Percentiles rank a stretch among this genome's conserved stretches.
These are phyloP conservation scores for Mesoligia furuncula DNA, from an alignment of 2,888 invertebrate genomes.

Conservation along the genomic window DNA sequence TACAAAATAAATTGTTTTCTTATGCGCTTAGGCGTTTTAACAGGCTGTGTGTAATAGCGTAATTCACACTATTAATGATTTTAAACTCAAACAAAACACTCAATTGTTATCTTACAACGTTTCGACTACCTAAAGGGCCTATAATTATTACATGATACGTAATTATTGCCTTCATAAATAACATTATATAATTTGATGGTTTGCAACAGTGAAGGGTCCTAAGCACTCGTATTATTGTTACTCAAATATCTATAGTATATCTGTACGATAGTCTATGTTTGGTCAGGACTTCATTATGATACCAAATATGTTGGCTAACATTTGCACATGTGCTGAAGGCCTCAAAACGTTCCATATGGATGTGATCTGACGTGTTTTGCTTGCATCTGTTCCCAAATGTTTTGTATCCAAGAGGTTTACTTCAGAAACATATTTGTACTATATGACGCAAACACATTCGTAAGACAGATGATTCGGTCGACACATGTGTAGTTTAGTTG, in stretches of 20 bases:
- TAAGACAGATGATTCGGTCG: conserved; percentile 62
- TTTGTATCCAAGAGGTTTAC: conserved; percentile 59
- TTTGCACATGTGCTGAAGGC: conserved; percentile 53
- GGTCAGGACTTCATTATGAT: conserved; percentile 20
- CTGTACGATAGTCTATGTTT: neutral
- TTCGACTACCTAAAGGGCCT: conserved; percentile 41
- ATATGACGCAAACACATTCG: conserved; percentile 63
- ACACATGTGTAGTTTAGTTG: conserved; percentile 61
- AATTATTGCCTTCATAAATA: conserved; percentile 38
- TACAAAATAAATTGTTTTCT: conserved; percentile 15
- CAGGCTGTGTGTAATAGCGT: conserved; percentile 42
- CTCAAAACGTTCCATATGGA: conserved; percentile 39
- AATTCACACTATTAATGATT: conserved; percentile 59
- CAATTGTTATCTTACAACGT: conserved; percentile 51
- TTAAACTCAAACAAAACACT: conserved; percentile 61
- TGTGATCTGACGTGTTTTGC: conserved; percentile 47
- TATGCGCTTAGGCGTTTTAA: conserved; percentile 22
- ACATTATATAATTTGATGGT: conserved; percentile 20
- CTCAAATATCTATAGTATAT: conserved; percentile 4
- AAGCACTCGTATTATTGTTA: conserved; percentile 15
- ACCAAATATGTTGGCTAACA: conserved; percentile 41
- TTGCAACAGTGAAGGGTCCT: conserved; percentile 7
- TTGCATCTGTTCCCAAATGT: conserved; percentile 62
- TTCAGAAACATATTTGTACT: conserved; percentile 64
- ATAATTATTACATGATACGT: conserved; percentile 31